Evolutionary conservation across 1,140 invertebrate species (phyloP).

Genomic region (Asbolus verrucosus): DNA sequence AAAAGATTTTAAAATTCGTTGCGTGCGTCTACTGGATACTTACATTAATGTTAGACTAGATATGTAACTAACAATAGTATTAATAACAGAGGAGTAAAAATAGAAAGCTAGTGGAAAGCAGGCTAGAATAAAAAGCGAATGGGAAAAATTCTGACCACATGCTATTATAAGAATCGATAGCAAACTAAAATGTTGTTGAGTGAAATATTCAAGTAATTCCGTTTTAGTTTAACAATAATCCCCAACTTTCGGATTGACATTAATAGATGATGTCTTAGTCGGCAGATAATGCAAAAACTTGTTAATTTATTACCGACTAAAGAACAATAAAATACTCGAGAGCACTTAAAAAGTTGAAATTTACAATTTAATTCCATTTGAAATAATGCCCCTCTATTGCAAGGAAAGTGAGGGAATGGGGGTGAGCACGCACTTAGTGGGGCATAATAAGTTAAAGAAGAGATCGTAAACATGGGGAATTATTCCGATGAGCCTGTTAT

Average conservation of each 20-base stretch:
- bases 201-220: no score
- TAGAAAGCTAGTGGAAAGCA: no score
- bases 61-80: no score
- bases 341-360: conserved; percentile 46
- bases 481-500: conserved; percentile 45
- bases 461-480: conserved; percentile 46
- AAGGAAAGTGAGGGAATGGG: not conserved
- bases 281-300: conserved; percentile 31
- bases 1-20: no score
- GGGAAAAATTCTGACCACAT: no score
- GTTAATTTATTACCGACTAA: conserved; percentile 29
- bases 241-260: not conserved
- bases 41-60: no score
- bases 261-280: not conserved
- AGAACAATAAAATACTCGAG: conserved; percentile 39
- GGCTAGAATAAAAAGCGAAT: no score
- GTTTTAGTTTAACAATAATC: not conserved
- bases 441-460: conserved; percentile 46
- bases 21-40: no score
- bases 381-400: conserved; percentile 38
- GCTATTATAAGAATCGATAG: no score
- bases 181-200: no score
- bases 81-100: no score
- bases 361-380: conserved; percentile 47
- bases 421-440: conserved; percentile 44